These are phyloP conservation scores for Hypanus sabinus DNA, from an alignment of 2,113 vertebrate species.

Conservation along the genomic window DNA sequence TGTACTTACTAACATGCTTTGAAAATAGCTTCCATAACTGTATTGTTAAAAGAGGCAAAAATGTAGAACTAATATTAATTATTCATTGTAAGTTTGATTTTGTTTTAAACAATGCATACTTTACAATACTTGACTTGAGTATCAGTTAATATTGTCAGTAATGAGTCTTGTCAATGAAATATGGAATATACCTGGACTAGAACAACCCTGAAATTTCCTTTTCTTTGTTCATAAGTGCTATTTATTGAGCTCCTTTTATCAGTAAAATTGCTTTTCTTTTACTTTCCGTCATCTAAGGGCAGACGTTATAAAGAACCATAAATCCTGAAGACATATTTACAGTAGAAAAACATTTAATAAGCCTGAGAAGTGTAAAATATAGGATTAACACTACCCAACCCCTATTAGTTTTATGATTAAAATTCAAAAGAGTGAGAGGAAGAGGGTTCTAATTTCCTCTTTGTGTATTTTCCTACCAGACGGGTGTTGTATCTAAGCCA, in stretches of 20 bases:
- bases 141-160: neutral
- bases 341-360: slow-evolving; percentile 29
- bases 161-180: neutral
- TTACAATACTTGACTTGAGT: neutral
- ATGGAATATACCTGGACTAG: neutral
- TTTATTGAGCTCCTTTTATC: neutral
- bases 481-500: neutral
- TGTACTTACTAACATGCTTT: neutral
- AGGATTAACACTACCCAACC: slow-evolving; percentile 9
- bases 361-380: slow-evolving; percentile 6
- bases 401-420: neutral
- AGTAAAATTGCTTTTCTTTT: neutral
- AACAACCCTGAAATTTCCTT: neutral
- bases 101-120: neutral
- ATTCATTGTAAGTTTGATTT: neutral
- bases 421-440: neutral
- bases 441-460: slow-evolving; percentile 3
- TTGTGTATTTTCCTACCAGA: neutral
- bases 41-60: neutral
- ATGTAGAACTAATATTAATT: neutral
- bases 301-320: slow-evolving; percentile 10
- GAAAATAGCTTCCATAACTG: neutral
- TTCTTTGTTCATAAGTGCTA: slow-evolving; percentile 15
- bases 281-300: neutral
- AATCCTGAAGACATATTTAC: slow-evolving; percentile 31